phyloP scores from a whole-genome alignment of 2,797 vertebrate genomes.

The Sternarchorhynchus goeldii region DNA sequence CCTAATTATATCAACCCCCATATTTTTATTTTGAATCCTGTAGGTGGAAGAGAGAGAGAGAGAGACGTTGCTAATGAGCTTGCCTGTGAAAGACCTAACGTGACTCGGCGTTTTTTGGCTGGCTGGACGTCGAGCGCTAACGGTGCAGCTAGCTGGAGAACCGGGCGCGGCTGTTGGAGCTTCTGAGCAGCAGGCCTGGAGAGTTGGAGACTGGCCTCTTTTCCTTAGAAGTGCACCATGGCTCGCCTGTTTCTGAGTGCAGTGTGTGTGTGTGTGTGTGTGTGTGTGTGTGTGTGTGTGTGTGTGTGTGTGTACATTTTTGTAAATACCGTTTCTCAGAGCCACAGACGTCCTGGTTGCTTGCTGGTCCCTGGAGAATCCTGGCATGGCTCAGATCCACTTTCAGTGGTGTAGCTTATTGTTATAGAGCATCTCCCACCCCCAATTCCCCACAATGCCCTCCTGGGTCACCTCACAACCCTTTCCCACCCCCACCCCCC shows the following conservation, averaged over 20 bases:
- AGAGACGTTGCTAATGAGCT: slow-evolving; percentile 9
- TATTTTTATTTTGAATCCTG: slow-evolving; percentile 39
- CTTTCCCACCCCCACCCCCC: not conserved
- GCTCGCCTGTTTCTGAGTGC: not conserved
- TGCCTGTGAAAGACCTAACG: slow-evolving; percentile 6
- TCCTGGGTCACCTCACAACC: not conserved
- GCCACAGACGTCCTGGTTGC: slow-evolving; percentile 29
- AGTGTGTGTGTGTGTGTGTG: not conserved
- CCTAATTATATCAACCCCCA: slow-evolving; percentile 46
- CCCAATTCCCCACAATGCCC: not conserved
- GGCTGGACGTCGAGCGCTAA: slow-evolving; percentile 21
- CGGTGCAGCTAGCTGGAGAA: slow-evolving; percentile 18
- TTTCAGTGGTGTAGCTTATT: slow-evolving; percentile 26
- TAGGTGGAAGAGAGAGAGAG: slow-evolving; percentile 36
- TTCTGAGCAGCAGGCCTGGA: slow-evolving; percentile 39
- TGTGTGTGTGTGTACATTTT: not conserved
- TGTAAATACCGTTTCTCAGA: slow-evolving; percentile 7
- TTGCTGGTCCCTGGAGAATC: slow-evolving; percentile 33
- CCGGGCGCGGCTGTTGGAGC: slow-evolving; percentile 21
- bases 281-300: not conserved
- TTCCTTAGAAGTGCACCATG: slow-evolving; percentile 34
- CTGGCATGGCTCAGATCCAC: slow-evolving; percentile 27
- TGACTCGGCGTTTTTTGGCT: slow-evolving; percentile 5
- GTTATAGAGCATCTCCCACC: slow-evolving; percentile 28
- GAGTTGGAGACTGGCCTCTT: slow-evolving; percentile 29